A percentile compares a stretch with the other conserved stretches of the same genome.
These are phyloP conservation scores for Heliornis fulica DNA, from an alignment of 2,113 vertebrate genomes.

Conservation along the genomic window DNA sequence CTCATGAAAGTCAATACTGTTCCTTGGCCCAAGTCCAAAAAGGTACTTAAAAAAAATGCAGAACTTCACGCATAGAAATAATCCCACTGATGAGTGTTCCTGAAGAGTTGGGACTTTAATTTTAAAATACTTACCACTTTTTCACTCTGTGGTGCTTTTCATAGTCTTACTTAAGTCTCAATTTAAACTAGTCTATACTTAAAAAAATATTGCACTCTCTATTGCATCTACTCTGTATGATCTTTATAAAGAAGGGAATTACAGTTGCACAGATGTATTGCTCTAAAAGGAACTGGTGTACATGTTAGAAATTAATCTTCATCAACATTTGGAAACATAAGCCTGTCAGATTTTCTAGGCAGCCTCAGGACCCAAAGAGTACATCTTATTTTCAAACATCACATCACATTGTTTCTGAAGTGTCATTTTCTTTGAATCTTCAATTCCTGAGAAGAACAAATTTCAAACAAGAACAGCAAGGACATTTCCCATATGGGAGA, in stretches of 20 bases:
- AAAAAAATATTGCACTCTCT: background rate
- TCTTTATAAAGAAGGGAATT: background rate
- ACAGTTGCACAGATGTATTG: background rate
- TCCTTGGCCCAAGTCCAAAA: background rate
- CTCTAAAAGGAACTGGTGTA: background rate
- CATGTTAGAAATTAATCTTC: background rate
- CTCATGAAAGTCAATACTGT: slow-evolving; percentile 18
- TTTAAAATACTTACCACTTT: background rate
- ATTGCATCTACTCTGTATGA: background rate
- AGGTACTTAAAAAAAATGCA: background rate
- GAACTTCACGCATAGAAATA: background rate
- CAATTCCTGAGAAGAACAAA: background rate
- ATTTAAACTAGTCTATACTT: background rate
- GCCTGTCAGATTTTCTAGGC: background rate
- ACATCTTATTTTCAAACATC: background rate
- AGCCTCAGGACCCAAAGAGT: background rate
- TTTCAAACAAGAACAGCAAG: background rate
- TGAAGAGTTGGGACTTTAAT: background rate
- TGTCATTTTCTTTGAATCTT: background rate
- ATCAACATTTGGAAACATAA: background rate
- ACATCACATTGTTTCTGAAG: background rate
- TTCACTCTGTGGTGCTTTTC: background rate
- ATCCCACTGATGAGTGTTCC: background rate
- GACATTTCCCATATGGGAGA: background rate
- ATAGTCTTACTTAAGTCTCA: background rate